These are phyloP conservation scores for Drosophila kurseongensis DNA, from an alignment of 1,140 invertebrate species.

Conservation along the genomic window DNA sequence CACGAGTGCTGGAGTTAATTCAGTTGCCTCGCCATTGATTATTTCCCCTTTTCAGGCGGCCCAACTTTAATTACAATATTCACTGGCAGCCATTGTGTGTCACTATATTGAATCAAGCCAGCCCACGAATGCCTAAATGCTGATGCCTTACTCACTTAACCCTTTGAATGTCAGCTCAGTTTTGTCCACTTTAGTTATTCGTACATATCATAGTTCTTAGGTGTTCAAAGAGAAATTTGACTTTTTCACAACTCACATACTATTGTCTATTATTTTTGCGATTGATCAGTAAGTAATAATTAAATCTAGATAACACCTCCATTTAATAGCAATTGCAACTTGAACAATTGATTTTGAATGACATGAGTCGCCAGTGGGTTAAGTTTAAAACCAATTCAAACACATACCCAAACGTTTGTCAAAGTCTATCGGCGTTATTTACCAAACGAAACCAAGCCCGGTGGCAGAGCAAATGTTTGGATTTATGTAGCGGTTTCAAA, in stretches of 20 bases:
- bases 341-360: constrained; percentile 13
- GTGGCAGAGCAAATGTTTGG: constrained; percentile 70
- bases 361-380: constrained; percentile 7
- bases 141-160: constrained; percentile 7
- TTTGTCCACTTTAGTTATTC: background rate
- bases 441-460: constrained; percentile 51
- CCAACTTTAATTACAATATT: constrained; percentile 63
- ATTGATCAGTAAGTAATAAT: too few relatives aligned
- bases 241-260: too few relatives aligned
- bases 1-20: constrained; percentile 63
- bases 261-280: background rate
- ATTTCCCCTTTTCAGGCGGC: constrained; percentile 31
- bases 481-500: constrained; percentile 83
- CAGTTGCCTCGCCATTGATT: constrained; percentile 71
- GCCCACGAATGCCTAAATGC: constrained; percentile 17
- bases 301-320: too few relatives aligned
- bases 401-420: constrained; percentile 32
- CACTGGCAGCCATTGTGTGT: constrained; percentile 36
- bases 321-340: too few relatives aligned
- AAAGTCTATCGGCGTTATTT: constrained; percentile 60
- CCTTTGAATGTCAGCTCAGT: background rate
- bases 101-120: constrained; percentile 18
- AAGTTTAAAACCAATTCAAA: constrained; percentile 18
- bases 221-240: too few relatives aligned
- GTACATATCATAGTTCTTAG: too few relatives aligned